phyloP scores from a whole-genome alignment of 2,888 invertebrate genomes.

The Dasysyrphus tricinctus region DNA sequence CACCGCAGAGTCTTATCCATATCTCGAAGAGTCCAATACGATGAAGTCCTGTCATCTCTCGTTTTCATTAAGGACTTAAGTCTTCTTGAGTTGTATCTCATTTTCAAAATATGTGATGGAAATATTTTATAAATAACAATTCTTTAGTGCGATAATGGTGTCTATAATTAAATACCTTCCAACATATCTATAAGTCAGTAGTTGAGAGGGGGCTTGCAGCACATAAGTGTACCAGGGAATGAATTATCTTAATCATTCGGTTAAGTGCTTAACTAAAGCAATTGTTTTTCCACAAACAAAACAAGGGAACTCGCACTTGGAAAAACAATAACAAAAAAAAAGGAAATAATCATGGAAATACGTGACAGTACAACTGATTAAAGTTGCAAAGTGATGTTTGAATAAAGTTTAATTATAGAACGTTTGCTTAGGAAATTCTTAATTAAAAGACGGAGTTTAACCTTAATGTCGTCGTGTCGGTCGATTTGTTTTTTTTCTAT shows the following conservation, averaged over 20 bases:
- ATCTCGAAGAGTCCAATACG: not conserved
- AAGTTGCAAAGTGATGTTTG: constrained; percentile 64
- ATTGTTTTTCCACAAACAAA: constrained; percentile 51
- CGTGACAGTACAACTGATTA: constrained; percentile 70
- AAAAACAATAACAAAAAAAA: constrained; percentile 2
- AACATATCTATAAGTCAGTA: not conserved
- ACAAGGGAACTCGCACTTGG: not conserved
- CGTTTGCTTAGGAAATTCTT: constrained; percentile 56
- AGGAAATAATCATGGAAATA: constrained; percentile 62
- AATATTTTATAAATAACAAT: constrained; percentile 73
- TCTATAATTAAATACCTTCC: not conserved
- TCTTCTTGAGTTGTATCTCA: constrained; percentile 71
- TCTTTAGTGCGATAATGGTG: constrained; percentile 25
- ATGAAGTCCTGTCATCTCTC: constrained; percentile 43
- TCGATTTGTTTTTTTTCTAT: not conserved
- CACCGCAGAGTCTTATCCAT: not conserved
- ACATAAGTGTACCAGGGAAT: constrained; percentile 35
- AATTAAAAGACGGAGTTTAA: constrained; percentile 19
- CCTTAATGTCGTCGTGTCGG: not conserved
- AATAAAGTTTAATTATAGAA: constrained; percentile 50
- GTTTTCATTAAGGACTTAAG: constrained; percentile 73
- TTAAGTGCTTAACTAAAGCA: constrained; percentile 71
- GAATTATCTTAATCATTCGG: constrained; percentile 74
- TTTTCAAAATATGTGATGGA: constrained; percentile 76
- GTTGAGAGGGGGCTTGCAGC: not conserved